These are phyloP conservation scores for Dipodomys merriami DNA, from an alignment of 2,113 vertebrate species.

Conservation along the genomic window DNA sequence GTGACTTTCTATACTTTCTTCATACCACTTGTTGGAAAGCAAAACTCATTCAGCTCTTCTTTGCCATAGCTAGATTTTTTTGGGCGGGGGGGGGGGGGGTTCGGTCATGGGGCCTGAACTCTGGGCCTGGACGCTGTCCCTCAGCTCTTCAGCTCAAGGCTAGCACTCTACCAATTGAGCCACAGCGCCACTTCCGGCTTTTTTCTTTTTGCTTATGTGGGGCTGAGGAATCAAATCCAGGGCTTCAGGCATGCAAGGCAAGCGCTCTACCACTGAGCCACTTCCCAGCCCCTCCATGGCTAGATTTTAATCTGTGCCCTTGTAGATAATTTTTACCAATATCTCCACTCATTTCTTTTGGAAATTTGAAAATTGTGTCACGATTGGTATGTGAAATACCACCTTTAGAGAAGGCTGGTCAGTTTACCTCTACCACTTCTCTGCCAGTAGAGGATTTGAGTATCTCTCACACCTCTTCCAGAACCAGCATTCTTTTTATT, in stretches of 20 bases:
- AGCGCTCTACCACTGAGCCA: background rate
- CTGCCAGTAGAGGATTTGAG: background rate
- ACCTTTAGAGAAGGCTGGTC: background rate
- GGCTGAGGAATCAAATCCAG: too few species aligned
- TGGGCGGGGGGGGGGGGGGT: too few species aligned
- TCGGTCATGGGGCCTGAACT: too few species aligned
- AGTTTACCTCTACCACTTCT: background rate
- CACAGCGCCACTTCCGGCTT: too few species aligned
- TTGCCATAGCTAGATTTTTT: background rate
- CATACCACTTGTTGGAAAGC: background rate
- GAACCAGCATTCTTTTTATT: background rate
- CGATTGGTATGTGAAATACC: background rate
- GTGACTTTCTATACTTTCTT: background rate
- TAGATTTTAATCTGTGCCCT: background rate
- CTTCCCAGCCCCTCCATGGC: background rate
- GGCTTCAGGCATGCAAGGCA: too few species aligned
- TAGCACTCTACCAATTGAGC: too few species aligned
- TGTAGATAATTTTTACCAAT: background rate
- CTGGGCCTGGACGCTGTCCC: too few species aligned
- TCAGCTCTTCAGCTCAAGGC: background rate
- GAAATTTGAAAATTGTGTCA: background rate
- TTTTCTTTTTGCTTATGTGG: too few species aligned
- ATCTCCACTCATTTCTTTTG: conserved; percentile 23
- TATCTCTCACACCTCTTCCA: background rate
- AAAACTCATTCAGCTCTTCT: background rate